Evolutionary conservation across 2,113 vertebrate genomes (phyloP), one percentile per base, ranked within the genome.

Genomic region (Myxocyprinus asiaticus): DNA sequence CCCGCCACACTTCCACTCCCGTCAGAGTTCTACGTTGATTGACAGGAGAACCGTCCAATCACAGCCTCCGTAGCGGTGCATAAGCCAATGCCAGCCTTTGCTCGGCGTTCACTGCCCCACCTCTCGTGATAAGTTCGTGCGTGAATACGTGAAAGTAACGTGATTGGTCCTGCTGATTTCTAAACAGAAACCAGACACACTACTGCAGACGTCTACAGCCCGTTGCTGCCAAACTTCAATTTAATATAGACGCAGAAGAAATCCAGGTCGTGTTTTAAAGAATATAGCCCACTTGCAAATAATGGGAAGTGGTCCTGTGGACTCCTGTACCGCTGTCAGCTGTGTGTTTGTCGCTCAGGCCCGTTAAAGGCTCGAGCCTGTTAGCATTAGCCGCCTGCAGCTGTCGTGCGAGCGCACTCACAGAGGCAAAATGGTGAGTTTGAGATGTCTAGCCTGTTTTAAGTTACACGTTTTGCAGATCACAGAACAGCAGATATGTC

Each of bases 391-490:
- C 56, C 66, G 56, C 44, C 81, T 56, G 68, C 81, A 51, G 69
- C 62, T 76, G 79, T 81, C 72, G 65, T 58, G 48, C 65, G 22
- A 1, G 22, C 22, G 51, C 70, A 77, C 48, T 66, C 51, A 50
- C 51, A 22, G 58, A 65, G 81, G 68, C 81, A 88, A 86, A 81
- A 88, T 88, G 87, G 87, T 88, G 79, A 88, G 87, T 72, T 63
- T 59, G 72, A 76, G 67, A 63, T 67, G 64, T 81, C 66, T 9
- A 22, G 59, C 10, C 64, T 44, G 7, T n/a, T 33, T 33, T 33
- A 33, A 33, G 22, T 33, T 33, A 33, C 3, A 33, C 22, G 22
- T 33, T 33, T 33, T 33, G 22, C 22, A 33, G 22, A 33, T 33
- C 22, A 33, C 22, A 33, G 3, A 1, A 33, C 3, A 33, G 22